These are phyloP conservation scores for Frankliniella intonsa DNA, from an alignment of 2,888 invertebrate genomes.

Conservation along the genomic window DNA sequence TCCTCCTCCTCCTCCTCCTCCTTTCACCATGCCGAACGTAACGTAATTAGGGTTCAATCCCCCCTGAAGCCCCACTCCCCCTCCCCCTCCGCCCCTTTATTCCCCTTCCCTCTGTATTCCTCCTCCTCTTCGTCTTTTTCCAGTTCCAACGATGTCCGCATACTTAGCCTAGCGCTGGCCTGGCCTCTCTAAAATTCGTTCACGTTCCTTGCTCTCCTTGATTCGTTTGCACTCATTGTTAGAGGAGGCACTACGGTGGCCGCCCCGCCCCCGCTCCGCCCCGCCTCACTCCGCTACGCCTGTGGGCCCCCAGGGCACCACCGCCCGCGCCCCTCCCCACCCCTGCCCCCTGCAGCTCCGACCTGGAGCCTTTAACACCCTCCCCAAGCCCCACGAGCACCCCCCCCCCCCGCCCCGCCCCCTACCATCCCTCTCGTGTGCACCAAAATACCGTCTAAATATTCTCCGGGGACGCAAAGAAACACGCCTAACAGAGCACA, in stretches of 20 bases:
- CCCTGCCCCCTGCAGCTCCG: not conserved
- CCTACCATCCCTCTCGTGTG: no score
- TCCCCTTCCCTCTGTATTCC: not conserved
- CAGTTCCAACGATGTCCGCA: not conserved
- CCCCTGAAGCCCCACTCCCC: not conserved
- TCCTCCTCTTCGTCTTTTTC: not conserved
- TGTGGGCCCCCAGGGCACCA: no score
- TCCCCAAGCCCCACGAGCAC: not conserved
- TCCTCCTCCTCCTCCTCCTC: no score
- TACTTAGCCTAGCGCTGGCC: not conserved
- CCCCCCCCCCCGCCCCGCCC: no score
- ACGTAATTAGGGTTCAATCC: not conserved
- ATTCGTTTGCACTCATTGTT: constrained; percentile 25
- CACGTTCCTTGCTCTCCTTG: constrained; percentile 2
- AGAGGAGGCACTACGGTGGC: not conserved
- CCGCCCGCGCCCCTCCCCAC: not conserved
- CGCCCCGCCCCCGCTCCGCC: not conserved
- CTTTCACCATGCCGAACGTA: not conserved
- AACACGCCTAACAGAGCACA: no score
- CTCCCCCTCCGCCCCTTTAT: no score
- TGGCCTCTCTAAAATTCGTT: constrained; percentile 17
- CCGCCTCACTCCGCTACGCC: no score
- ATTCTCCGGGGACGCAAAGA: no score
- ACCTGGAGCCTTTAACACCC: not conserved
- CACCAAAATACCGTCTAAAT: no score